A percentile compares a stretch with the other conserved stretches of the same genome.
phyloP scores from a whole-genome alignment of 2,113 vertebrate species.

The Astur gentilis region DNA sequence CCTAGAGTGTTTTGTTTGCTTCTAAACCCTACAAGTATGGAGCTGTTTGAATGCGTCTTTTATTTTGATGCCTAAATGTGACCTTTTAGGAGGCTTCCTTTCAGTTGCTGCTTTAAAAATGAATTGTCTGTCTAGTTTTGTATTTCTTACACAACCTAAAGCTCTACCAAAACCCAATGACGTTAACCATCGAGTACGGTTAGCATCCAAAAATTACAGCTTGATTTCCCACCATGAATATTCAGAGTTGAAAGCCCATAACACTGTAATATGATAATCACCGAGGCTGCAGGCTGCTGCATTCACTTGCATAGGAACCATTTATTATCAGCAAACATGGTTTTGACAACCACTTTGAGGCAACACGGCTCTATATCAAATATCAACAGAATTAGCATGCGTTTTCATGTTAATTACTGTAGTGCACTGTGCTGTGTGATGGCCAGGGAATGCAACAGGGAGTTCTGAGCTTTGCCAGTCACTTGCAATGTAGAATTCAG shows the following conservation, averaged over 20 bases:
- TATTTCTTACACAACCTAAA: neutral
- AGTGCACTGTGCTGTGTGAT: neutral
- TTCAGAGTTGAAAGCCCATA: neutral
- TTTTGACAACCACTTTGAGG: conserved; percentile 24
- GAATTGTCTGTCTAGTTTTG: neutral
- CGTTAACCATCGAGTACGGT: neutral
- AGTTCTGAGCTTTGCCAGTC: conserved; percentile 35
- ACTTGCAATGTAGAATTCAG: neutral
- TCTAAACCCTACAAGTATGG: neutral
- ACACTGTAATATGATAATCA: conserved; percentile 3
- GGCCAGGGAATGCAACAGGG: conserved; percentile 29
- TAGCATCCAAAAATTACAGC: neutral
- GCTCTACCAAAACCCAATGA: neutral
- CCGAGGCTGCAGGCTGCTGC: neutral
- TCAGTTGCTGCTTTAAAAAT: neutral
- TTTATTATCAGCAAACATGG: conserved; percentile 27
- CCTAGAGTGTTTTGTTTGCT: neutral
- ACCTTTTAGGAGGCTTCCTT: neutral
- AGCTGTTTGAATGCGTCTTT: neutral
- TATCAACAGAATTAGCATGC: conserved; percentile 31
- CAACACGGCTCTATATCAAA: neutral
- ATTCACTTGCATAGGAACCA: neutral
- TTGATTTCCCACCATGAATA: conserved; percentile 45
- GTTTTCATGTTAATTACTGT: conserved; percentile 8
- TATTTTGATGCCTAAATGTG: neutral